A percentile compares a stretch with the other conserved stretches of the same genome.
These are phyloP conservation scores for Bombyx mori DNA, from an alignment of 1,140 invertebrate genomes.

Conservation along the genomic window DNA sequence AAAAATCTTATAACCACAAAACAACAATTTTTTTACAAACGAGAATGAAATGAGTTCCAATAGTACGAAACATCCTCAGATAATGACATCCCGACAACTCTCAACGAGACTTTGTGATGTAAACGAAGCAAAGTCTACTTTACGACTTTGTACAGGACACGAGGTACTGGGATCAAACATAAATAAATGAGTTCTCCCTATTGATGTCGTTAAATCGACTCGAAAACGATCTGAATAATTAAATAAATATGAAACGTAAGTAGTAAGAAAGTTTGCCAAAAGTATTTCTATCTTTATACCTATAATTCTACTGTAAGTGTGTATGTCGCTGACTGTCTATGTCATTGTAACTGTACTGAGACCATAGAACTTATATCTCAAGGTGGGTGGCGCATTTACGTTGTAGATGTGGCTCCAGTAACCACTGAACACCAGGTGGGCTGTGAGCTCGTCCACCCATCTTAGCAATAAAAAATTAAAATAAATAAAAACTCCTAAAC, in stretches of 20 bases:
- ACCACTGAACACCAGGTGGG: no score
- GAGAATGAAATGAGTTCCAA: conserved; percentile 1
- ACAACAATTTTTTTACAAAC: background rate
- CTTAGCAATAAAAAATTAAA: no score
- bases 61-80: conserved; percentile 1
- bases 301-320: background rate
- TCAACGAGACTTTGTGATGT: conserved; percentile 8
- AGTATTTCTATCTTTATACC: no score
- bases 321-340: no score
- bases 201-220: background rate
- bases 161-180: background rate
- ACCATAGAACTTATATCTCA: no score
- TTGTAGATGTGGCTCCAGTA: background rate
- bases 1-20: background rate
- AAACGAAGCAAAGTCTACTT: conserved; percentile 5
- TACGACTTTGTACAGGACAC: conserved; percentile 6
- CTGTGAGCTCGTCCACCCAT: no score
- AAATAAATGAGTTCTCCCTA: conserved; percentile 1
- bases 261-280: no score
- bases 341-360: no score
- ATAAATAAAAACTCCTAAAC: no score
- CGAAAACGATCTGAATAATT: no score
- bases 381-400: no score
- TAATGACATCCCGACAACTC: conserved; percentile 5
- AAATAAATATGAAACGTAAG: no score